Base-by-base conservation (phyloP, 64 coral and sea anemone genomes). In the Stichodactyla mertensii region DNA sequence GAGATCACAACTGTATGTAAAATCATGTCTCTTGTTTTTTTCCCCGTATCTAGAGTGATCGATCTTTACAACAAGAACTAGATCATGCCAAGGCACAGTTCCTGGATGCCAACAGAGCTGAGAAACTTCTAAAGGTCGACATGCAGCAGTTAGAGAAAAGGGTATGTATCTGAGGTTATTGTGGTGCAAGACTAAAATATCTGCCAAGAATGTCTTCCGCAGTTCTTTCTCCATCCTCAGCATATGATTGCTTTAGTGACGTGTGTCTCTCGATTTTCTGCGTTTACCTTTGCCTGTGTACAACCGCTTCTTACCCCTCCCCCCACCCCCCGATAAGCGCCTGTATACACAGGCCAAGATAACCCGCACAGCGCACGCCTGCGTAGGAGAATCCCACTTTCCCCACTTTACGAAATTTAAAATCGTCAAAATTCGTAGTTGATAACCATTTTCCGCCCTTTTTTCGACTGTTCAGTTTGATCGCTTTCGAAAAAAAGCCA, bases 101-200 rank as follows among this genome's bases (percentile, higher is more conserved):
- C 60, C 89, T 96, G 24, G 94, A 96, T 52, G 94, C 94, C 14
- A 90, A 96, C 70, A 86, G 94, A 88, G 91, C 94, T 5, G 94
- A 96, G 62, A 96, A 96, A 85, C 91, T 96, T 24, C 78, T 93
- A 16, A 96, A 96, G 55, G 94, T 96, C 55, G 94, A 96, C 78
- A 92, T 85, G 54, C 94, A 96, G 31, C 94, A 96, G 62, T 67
- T 96, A 16, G 91, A 96, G 77, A 93, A 84, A 84, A 92, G 88
- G 88, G 94, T 96, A 61, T 19, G 87, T 16, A 74, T 74, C 7
- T 9, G 14, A 0, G 8, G 56, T 58, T 58, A 58, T 58, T 0
- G 8, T 11, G 1, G 36, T 45, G 1, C 36, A 45, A 45, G 36
- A 2, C 1, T 45, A 45, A 45, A 45, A 45, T 31, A 45, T 45